Base-by-base conservation (phyloP, 2,888 invertebrate species). In the Lamproptera curius region DNA sequence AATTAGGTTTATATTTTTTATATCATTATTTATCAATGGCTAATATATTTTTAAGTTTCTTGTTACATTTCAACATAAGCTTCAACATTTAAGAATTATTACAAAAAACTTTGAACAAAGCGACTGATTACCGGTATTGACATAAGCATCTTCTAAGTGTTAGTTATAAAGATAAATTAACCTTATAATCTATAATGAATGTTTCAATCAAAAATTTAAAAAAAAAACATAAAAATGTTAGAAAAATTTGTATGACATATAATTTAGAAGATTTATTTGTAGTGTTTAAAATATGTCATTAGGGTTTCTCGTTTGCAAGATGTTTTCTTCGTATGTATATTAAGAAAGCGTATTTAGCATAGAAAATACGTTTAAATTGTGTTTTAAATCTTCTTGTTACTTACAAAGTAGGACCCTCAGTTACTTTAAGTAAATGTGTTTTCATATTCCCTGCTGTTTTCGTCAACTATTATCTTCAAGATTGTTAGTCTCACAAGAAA, bases 221-320 rank as follows among this genome's bases (percentile, higher is more conserved):
- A 43, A 44, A 44, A 40, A 13, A 37, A 3, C 16, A 2, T 38
- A 48, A 39, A 46, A 16, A n/a, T 26, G 16, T 31, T n/a, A 40
- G 43, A 48, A 49, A 49, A 50, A 51, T 42, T 45, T 48, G 38
- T 50, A 49, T 36, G 46, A 41, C 45, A 35, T 33, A 50, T 43
- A 45, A 50, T 54, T 53, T 50, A 45, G 40, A 55, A 62, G 53
- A 58, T 62, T 67, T 56, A 63, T 64, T 47, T 39, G 50, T 57
- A 57, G 55, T 61, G 55, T 58, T 20, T 59, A 63, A 57, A 58
- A 58, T 55, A 58, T 50, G 61, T 63, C 56, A 66, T 59, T 63
- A 65, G 59, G 50, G 54, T 62, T 61, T 67, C 65, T 65, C 65
- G 54, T 59, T 62, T 56, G 62, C 56, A 62, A 63, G 61, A 16